Conservation (phyloP, 2,797 vertebrate genomes). For the Eulemur coronatus region DNA sequence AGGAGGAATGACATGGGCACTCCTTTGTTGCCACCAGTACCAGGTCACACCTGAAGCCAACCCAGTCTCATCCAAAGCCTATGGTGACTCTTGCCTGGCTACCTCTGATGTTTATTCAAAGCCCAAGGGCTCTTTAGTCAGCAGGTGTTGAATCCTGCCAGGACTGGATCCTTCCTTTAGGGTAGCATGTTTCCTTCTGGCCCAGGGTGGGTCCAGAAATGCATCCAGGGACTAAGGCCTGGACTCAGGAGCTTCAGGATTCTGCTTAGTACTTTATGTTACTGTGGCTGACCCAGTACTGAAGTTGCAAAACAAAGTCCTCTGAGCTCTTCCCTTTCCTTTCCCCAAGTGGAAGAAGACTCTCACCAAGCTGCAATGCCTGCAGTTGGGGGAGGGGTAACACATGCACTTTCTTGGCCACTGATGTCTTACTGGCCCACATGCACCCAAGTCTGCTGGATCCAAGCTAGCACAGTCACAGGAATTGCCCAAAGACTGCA, state of each 20-base stretch:
- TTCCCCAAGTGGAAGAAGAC: not conserved
- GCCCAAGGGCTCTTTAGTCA: not conserved
- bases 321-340: not conserved
- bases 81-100: not conserved
- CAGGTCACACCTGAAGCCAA: not conserved
- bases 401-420: not conserved
- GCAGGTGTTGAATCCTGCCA: not conserved
- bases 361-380: not conserved
- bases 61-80: not conserved
- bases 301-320: not conserved
- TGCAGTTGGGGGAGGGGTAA: not conserved
- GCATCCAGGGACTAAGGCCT: not conserved
- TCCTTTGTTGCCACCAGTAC: not conserved
- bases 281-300: not conserved
- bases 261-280: not conserved
- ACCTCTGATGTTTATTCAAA: not conserved
- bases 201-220: not conserved
- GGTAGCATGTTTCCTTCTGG: not conserved
- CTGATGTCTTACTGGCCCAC: not conserved
- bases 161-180: not conserved
- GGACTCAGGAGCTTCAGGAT: not conserved
- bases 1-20: not conserved
- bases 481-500: not conserved
- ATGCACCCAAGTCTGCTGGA: not conserved
- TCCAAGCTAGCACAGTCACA: not conserved